Percentiles rank a stretch among this genome's conserved stretches.
Evolutionary conservation across 2,113 vertebrate genomes (phyloP).

Genomic region (Hipposideros armiger): DNA sequence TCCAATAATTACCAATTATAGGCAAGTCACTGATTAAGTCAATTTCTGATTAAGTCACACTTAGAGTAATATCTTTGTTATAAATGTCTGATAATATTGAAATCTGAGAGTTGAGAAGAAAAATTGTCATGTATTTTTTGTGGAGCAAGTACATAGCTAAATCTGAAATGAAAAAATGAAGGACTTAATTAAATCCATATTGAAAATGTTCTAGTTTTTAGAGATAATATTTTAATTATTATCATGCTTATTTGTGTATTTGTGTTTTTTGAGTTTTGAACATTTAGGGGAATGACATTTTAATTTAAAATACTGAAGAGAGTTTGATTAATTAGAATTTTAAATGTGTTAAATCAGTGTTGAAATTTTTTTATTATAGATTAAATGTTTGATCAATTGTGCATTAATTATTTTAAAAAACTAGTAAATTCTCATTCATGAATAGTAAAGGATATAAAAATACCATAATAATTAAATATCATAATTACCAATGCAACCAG

Average conservation of each 20-base stretch:
- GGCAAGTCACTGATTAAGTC: background rate
- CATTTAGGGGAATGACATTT: background rate
- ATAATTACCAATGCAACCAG: background rate
- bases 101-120: background rate
- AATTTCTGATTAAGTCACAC: background rate
- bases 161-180: background rate
- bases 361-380: background rate
- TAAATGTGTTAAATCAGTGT: background rate
- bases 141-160: background rate
- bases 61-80: background rate
- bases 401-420: background rate
- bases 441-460: background rate
- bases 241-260: background rate
- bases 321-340: background rate
- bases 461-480: background rate
- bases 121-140: background rate
- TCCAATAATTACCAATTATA: background rate
- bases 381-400: background rate
- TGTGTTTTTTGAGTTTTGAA: background rate
- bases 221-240: background rate
- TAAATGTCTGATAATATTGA: background rate
- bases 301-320: background rate
- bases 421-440: background rate
- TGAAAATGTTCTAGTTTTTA: background rate
- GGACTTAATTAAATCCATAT: background rate